Base-by-base conservation (phyloP, 2,888 invertebrate genomes). In the Platycnemis pennipes region DNA sequence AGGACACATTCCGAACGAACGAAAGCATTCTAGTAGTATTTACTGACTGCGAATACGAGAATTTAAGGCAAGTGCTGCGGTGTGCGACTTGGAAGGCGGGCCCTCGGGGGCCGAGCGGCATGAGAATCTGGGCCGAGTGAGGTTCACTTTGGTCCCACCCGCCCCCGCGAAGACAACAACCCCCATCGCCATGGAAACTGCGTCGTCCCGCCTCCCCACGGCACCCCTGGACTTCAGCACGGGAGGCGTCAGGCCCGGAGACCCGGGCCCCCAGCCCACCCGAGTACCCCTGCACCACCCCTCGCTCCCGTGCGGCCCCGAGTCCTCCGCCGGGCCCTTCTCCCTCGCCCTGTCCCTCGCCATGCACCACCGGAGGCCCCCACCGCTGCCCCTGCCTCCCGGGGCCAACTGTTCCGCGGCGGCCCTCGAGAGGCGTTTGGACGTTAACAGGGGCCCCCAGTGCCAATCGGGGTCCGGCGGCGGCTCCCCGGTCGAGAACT, bases 171-270 rank as follows among this genome's bases (percentile, higher is more conserved):
- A 69, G 31, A 69, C 69, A 69, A 31, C 69, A 69, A 16, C 11
- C 45, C 19, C 45, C 16, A 45, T 63, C 91, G n/a, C 31, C 63
- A 91, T 91, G 91, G 91, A 91, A 69, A 91, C 91, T 26, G 91
- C 91, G 22, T 91, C 91, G 13, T 63, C 91, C 44, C 91, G 91
- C n/a, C 91, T 91, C 44, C 91, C 91, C n/a, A 91, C 91, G 91
- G 91, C 91, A 26, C 91, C 91, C 8, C 44, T 91, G 11, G 91
- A 91, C 91, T 91, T 91, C 63, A 91, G 91, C 91, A 91, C 91
- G 44, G 91, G 91, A 2, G 91, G 91, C 42, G 63, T 45, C 45
- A 63, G 91, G 16, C 91, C 91, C 3, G 91, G 91, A 26, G 63
- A 44, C 44, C 53, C 63, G 4, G 91, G 91, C 3, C 91, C 56